phyloP scores from a whole-genome alignment of 2,888 invertebrate genomes.

The Eristalinus sepulchralis region DNA sequence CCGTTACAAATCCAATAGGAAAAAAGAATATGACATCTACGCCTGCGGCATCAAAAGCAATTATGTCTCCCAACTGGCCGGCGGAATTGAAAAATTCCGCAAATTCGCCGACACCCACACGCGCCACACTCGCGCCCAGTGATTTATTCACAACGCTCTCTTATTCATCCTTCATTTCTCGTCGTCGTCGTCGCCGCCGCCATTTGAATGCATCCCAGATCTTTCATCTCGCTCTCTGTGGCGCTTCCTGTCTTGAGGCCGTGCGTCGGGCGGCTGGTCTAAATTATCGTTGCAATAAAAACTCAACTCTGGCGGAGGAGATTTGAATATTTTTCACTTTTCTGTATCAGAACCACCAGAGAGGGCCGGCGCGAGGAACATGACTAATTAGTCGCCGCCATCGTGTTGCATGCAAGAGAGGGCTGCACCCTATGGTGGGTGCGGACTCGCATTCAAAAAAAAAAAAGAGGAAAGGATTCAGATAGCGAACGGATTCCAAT shows the following conservation, averaged over 20 bases:
- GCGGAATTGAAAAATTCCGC: slow-evolving; percentile 18
- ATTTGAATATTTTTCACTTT: slow-evolving; percentile 8
- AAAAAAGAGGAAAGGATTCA: slow-evolving; percentile 41
- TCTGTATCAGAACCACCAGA: not conserved
- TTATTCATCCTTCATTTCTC: slow-evolving; percentile 33
- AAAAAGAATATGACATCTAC: not conserved
- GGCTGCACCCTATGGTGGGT: not conserved
- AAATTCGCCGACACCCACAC: slow-evolving; percentile 23
- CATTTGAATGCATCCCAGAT: slow-evolving; percentile 6
- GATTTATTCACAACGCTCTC: slow-evolving; percentile 48
- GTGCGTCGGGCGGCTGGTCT: slow-evolving; percentile 6
- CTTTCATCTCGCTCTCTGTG: not conserved
- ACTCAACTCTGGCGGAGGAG: slow-evolving; percentile 43
- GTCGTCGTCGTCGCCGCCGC: not conserved
- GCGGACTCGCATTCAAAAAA: slow-evolving; percentile 2
- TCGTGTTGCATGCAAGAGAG: not conserved
- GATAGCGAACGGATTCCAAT: slow-evolving; percentile 37
- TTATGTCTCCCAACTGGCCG: slow-evolving; percentile 26
- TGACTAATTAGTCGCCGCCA: slow-evolving; percentile 47
- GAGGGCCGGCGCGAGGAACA: not conserved
- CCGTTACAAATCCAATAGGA: not conserved
- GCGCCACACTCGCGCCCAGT: not conserved
- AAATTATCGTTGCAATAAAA: slow-evolving; percentile 57
- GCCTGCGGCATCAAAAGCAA: slow-evolving; percentile 2
- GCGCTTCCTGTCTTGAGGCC: not conserved